A percentile compares a stretch with the other conserved stretches of the same genome.
Conservation (phyloP, 2,113 vertebrate genomes). For the Empidonax alnorum region DNA sequence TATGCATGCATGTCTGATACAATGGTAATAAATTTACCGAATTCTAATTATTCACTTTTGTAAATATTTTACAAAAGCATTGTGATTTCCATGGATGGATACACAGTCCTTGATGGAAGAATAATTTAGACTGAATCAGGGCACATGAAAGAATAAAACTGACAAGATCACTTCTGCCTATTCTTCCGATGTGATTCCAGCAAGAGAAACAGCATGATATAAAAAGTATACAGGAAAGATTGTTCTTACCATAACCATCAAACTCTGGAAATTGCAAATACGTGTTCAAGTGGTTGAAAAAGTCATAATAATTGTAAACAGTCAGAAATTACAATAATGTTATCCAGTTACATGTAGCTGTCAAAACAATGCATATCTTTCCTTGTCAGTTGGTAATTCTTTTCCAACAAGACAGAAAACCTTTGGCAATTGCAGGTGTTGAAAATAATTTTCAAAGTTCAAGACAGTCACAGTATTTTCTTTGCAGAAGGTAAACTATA, state of each 20-base stretch:
- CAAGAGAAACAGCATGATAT: slow-evolving; percentile 83
- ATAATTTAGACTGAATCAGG: slow-evolving; percentile 76
- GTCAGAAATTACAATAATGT: slow-evolving; percentile 84
- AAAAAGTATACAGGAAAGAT: slow-evolving; percentile 85
- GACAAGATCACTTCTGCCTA: slow-evolving; percentile 73
- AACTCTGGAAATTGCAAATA: slow-evolving; percentile 78
- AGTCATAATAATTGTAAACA: slow-evolving; percentile 66
- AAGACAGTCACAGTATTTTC: slow-evolving; percentile 71
- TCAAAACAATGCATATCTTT: slow-evolving; percentile 72
- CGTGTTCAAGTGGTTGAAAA: slow-evolving; percentile 75
- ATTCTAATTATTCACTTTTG: slow-evolving; percentile 85
- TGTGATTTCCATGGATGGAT: slow-evolving; percentile 77
- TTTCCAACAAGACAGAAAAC: slow-evolving; percentile 75
- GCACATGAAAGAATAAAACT: slow-evolving; percentile 80
- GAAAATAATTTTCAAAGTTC: slow-evolving; percentile 73
- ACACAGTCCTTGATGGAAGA: slow-evolving; percentile 76
- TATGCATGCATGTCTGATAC: slow-evolving; percentile 90
- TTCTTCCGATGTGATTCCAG: slow-evolving; percentile 88
- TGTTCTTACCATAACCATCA: slow-evolving; percentile 82
- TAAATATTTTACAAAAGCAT: slow-evolving; percentile 88
- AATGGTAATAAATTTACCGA: slow-evolving; percentile 81
- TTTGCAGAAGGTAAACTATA: slow-evolving; percentile 79
- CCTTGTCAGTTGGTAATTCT: slow-evolving; percentile 77
- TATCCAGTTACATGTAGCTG: slow-evolving; percentile 86
- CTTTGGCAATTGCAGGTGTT: slow-evolving; percentile 85